Conservation (phyloP, 2,113 vertebrate genomes). For the Corydoras maculifer region DNA sequence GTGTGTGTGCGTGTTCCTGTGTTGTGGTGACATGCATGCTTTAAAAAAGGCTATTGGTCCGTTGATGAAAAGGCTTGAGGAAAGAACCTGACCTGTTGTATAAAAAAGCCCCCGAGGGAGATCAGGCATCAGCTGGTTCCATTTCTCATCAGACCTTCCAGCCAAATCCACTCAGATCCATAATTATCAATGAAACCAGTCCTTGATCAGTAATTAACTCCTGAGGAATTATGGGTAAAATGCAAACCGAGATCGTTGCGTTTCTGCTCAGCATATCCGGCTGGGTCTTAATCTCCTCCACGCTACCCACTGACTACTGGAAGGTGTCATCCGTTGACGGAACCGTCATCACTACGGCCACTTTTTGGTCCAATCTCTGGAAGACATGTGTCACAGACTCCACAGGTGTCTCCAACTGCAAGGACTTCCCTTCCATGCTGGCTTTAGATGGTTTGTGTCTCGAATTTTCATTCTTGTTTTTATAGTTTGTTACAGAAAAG, state of each 20-base stretch:
- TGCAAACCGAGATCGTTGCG: slow-evolving; percentile 70
- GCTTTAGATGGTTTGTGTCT: slow-evolving; percentile 74
- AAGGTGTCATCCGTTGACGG: slow-evolving; percentile 81
- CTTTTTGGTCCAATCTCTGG: slow-evolving; percentile 82
- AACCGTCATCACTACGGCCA: slow-evolving; percentile 82
- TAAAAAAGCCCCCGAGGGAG: slow-evolving; percentile 36
- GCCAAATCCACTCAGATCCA: background rate
- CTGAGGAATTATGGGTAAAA: slow-evolving; percentile 63
- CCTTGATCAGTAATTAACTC: too few relatives aligned
- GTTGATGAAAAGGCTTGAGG: slow-evolving; percentile 39
- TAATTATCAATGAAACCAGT: too few relatives aligned
- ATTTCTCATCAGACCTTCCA: background rate
- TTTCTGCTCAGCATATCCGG: slow-evolving; percentile 71
- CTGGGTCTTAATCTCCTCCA: slow-evolving; percentile 76
- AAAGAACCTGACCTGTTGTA: slow-evolving; percentile 44
- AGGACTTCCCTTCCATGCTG: slow-evolving; percentile 83
- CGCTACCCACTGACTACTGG: slow-evolving; percentile 81
- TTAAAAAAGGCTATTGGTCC: slow-evolving; percentile 42
- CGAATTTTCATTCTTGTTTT: background rate
- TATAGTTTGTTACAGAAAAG: background rate
- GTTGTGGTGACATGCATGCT: slow-evolving; percentile 32
- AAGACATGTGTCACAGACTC: slow-evolving; percentile 83
- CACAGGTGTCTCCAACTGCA: slow-evolving; percentile 82
- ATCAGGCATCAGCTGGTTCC: slow-evolving; percentile 6
- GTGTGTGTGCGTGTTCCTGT: slow-evolving; percentile 22